phyloP scores from a whole-genome alignment of 2,797 vertebrate genomes.

The Anisognathus igniventris region DNA sequence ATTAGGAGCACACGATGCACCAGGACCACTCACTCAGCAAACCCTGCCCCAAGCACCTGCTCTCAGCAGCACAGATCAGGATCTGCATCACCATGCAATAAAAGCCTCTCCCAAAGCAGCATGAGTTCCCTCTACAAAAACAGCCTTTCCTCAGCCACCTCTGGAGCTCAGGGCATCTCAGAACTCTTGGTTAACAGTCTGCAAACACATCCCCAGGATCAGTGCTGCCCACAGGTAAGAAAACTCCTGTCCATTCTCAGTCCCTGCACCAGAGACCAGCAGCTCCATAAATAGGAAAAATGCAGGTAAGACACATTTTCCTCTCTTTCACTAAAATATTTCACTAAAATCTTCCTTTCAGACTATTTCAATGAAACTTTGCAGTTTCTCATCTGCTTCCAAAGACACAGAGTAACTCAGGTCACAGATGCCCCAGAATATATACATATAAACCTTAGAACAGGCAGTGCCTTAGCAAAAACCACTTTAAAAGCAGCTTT shows the following conservation, averaged over 20 bases:
- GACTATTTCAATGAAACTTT: not conserved
- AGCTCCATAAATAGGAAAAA: not conserved
- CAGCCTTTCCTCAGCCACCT: not conserved
- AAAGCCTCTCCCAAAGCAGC: not conserved
- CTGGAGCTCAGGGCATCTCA: not conserved
- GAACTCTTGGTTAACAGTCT: not conserved
- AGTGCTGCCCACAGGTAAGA: not conserved
- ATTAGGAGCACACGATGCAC: not conserved
- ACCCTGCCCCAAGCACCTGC: not conserved
- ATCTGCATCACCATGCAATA: not conserved
- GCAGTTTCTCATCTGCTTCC: not conserved
- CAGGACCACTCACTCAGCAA: not conserved
- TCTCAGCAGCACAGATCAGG: not conserved
- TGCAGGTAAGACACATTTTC: not conserved
- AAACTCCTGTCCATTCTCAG: not conserved
- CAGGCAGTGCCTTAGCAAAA: slow-evolving; percentile 28
- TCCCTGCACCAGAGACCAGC: not conserved
- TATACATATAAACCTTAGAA: not conserved
- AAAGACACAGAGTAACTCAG: slow-evolving; percentile 36
- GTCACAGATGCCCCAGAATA: slow-evolving; percentile 8
- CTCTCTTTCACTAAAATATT: not conserved
- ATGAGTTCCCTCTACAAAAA: not conserved
- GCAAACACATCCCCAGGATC: not conserved
- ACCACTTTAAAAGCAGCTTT: not conserved
- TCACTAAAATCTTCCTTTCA: not conserved